Conservation (phyloP, 2,797 vertebrate genomes). For the Lagorchestes hirsutus region DNA sequence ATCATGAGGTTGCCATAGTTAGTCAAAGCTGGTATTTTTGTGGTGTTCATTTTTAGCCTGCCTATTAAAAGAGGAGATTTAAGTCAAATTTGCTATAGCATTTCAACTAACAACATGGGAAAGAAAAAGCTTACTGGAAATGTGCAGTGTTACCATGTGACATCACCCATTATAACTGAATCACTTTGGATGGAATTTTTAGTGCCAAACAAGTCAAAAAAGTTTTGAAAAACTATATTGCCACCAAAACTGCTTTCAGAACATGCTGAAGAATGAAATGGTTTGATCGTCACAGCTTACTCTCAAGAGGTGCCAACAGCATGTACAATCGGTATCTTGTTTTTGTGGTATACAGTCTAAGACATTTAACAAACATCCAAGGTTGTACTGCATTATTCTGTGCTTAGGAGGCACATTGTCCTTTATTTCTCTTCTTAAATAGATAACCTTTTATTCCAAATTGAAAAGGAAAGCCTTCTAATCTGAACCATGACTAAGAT, state of each 20-base stretch:
- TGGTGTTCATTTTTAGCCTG: neutral
- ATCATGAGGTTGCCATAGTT: neutral
- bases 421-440: slow-evolving; percentile 29
- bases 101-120: neutral
- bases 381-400: neutral
- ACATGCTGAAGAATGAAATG: neutral
- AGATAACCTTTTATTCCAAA: slow-evolving; percentile 36
- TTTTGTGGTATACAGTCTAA: neutral
- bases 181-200: neutral
- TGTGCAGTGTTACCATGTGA: neutral
- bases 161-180: neutral
- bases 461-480: slow-evolving; percentile 27
- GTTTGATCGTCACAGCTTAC: neutral
- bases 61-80: neutral
- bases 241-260: neutral
- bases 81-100: slow-evolving; percentile 6
- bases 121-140: neutral
- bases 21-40: neutral
- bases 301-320: slow-evolving; percentile 2
- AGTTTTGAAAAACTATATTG: neutral
- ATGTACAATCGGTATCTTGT: slow-evolving; percentile 12
- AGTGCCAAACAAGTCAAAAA: neutral
- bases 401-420: slow-evolving; percentile 7
- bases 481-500: neutral
- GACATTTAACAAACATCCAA: neutral